These are phyloP conservation scores for Panorpa germanica DNA, from an alignment of 2,888 invertebrate species.

Conservation along the genomic window DNA sequence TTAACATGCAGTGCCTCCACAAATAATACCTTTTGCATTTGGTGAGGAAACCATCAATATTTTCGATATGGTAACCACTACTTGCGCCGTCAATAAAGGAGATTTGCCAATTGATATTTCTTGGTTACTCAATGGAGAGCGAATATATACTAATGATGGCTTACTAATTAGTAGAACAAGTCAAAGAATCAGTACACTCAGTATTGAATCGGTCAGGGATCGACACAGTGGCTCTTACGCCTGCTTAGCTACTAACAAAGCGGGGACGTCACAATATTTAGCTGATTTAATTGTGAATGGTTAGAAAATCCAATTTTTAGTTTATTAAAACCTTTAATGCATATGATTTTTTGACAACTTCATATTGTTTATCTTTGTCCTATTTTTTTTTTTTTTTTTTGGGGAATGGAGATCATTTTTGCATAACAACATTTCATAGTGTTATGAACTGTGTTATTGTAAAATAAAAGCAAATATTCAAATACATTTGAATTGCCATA, in stretches of 20 bases:
- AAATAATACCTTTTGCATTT: constrained; percentile 54
- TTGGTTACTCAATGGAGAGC: constrained; percentile 40
- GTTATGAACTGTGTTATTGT: too few species aligned
- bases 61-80: constrained; percentile 49
- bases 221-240: constrained; percentile 57
- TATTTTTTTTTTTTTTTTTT: too few species aligned
- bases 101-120: constrained; percentile 59
- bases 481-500: too few species aligned
- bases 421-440: too few species aligned
- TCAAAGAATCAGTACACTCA: constrained; percentile 43
- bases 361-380: too few species aligned
- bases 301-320: too few species aligned
- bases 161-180: constrained; percentile 38
- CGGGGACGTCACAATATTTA: constrained; percentile 47
- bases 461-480: too few species aligned
- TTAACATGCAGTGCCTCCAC: constrained; percentile 51
- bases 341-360: too few species aligned
- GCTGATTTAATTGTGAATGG: constrained; percentile 56
- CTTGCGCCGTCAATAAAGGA: constrained; percentile 55
- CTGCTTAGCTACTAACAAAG: constrained; percentile 51
- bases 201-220: constrained; percentile 46
- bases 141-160: constrained; percentile 32
- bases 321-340: too few species aligned
- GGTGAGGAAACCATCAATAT: constrained; percentile 56
- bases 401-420: too few species aligned